Base-by-base conservation (phyloP, 2,888 invertebrate genomes). In the Ptychoptera albimana region DNA sequence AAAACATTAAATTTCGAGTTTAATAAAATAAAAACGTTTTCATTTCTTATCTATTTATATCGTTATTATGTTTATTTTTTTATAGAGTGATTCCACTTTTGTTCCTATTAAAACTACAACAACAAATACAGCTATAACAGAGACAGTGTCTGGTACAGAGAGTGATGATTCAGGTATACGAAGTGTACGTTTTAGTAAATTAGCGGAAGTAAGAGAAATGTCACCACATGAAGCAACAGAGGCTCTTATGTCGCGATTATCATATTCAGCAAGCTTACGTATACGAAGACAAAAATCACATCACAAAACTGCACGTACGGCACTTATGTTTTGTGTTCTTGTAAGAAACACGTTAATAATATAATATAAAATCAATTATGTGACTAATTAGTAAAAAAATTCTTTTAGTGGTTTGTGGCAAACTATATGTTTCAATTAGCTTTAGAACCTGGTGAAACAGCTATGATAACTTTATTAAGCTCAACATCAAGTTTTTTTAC, bases 391-490 rank as follows among this genome's bases (percentile, higher is more conserved):
- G 4, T 42, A 39, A 30, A 43, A 46, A 53, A 50, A 52, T 52
- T 50, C 54, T 77, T 75, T 42, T 69, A 93, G 87, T 96, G 94
- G 92, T 93, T 97, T 68, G 66, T 84, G 56, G 91, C 91, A 46
- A 93, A 92, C 68, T 91, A 92, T 61, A 77, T 87, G 45, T 92
- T 88, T 67, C 92, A 94, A 63, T 72, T 89, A 57, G 88, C 93
- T 42, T 68, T 94, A 49, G 74, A 80, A 43, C 76, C 84, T 67
- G 82, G 88, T 4, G 79, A 86, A 57, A 77, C 89, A 11, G 84
- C 86, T 45, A 76, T 92, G 46, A 89, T 94, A 37, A 89, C 88
- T 52, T 77, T 93, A 43, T 70, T 94, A 56, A 87, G 88, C 49
- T 87, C 92, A 29, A 81, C 87, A 1, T 84, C 93, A 38, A 85